Evolutionary conservation across 2,113 vertebrate species (phyloP), one percentile per base, ranked within the genome.

Genomic region (Microtus montanus): DNA sequence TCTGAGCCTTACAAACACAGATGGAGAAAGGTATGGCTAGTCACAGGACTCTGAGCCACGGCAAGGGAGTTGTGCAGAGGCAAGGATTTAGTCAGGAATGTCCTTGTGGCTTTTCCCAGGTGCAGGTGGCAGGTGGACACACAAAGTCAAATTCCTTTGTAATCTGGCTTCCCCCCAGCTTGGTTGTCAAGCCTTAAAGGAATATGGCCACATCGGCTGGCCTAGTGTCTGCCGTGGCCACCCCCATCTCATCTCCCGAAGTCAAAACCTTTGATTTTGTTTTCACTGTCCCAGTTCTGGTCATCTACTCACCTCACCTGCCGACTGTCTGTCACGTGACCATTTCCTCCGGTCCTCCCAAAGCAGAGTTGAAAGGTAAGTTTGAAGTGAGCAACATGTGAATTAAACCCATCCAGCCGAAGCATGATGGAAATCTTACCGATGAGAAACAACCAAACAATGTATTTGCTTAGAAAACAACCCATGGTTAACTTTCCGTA

Each of bases 391-490:
- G 87, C 47, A 61, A 77, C 47, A 89, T 61, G 3, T 47, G 26
- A 66, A 78, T 68, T 68, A 78, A 89, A 87, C 44, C n/a, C 86
- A 89, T 88, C 58, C 63, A 71, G 86, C 52, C 28, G 71, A 94
- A 80, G 30, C 33, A 64, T 74, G 30, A 64, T 33, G 7, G 20
- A 24, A 68, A 28, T 83, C 63, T 44, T 75, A 49, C 54, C 28
- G 66, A 94, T 92, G 26, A 52, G 64, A 61, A 90, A 83, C 86
- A 35, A 35, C 58, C 49, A 89, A 44, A 47, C 58, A 66, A 49
- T 1, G 47, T 33, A 54, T 68, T 74, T 33, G 41, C 30, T 83
- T 92, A 47, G 90, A 78, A 86, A 92, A 86, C 17, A 66, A 66
- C n/a, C 47, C 63, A 33, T 4, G 13, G 20, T 87, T 75, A 64